Evolutionary conservation across 2,113 vertebrate species (phyloP).

Genomic region (Aspiorhynchus laticeps): DNA sequence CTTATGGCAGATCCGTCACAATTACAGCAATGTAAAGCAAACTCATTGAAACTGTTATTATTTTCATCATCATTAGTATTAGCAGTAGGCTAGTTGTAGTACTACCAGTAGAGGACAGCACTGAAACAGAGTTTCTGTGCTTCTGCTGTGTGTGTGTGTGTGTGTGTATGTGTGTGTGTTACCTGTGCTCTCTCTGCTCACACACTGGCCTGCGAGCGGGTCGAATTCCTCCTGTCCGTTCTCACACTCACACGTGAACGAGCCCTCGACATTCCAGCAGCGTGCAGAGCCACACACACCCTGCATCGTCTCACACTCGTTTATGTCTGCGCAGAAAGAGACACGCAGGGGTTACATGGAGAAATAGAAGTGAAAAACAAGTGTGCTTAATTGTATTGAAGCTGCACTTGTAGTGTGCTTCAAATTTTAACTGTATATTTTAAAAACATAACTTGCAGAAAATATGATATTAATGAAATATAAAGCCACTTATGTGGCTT

Average conservation of each 20-base stretch:
- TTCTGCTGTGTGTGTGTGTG: slow-evolving; percentile 6
- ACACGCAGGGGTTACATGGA: neutral
- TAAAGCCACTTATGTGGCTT: neutral
- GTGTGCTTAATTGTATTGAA: neutral
- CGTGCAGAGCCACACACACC: slow-evolving; percentile 86
- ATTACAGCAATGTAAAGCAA: neutral
- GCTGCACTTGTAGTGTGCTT: neutral
- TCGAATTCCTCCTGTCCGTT: slow-evolving; percentile 80
- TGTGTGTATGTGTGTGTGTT: slow-evolving; percentile 50
- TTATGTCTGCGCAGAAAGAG: slow-evolving; percentile 78
- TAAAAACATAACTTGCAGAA: neutral
- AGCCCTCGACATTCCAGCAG: slow-evolving; percentile 90
- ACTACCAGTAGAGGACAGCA: neutral
- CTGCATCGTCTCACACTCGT: slow-evolving; percentile 88
- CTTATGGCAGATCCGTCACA: no score
- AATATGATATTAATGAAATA: neutral
- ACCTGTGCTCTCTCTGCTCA: slow-evolving; percentile 71
- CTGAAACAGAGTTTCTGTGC: neutral
- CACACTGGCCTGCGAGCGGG: slow-evolving; percentile 73
- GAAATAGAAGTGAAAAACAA: neutral
- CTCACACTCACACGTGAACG: slow-evolving; percentile 89
- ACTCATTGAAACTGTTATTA: neutral
- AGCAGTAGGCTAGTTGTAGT: neutral
- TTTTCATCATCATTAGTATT: neutral
- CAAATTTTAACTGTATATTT: neutral